Evolutionary conservation across 2,797 vertebrate species (phyloP), one percentile per base, ranked within the genome.

Genomic region (Phalanger gymnotis): DNA sequence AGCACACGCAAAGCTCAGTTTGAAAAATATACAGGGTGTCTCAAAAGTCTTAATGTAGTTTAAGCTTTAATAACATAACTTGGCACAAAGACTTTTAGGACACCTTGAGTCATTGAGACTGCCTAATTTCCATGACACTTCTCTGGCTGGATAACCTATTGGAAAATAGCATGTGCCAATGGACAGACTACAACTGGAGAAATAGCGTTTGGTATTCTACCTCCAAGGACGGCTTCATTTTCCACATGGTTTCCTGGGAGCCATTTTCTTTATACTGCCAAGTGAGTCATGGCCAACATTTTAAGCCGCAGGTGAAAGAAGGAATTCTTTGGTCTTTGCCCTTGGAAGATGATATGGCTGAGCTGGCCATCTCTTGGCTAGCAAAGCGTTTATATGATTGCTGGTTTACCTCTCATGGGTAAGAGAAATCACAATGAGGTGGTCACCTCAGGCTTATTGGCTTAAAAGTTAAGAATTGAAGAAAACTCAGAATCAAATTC

Each of bases 281-380:
- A 94, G 16, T 4, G 2, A 13, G 53, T 52, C 54, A 52, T 0
- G 1, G 53, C 40, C 4, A 58, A 55, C 6, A 31, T 25, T 54
- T 51, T 57, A 52, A 51, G 25, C 57, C 95, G 57, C 25, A 52
- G 93, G 92, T 16, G 28, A 56, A 81, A 96, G 52, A 66, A 92
- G 93, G 27, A 9, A 58, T 56, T 94, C 10, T 92, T 95, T 3
- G 0, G 87, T 95, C 61, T 93, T 93, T 95, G 92, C 54, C 53
- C 73, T 94, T 95, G 52, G 94, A 53, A 81, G 95, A 90, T 90
- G 52, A 90, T 90, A 53, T 53, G 28, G 12, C 52, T 90, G 31
- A 90, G 28, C 53, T 53, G 52, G 27, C 52, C 28, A 90, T 90
- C 52, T n/a, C 54, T 0, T 53, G 54, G 54, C 0, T 81, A 90